Conservation (phyloP, 2,113 vertebrate genomes). For the Helogale parvula region DNA sequence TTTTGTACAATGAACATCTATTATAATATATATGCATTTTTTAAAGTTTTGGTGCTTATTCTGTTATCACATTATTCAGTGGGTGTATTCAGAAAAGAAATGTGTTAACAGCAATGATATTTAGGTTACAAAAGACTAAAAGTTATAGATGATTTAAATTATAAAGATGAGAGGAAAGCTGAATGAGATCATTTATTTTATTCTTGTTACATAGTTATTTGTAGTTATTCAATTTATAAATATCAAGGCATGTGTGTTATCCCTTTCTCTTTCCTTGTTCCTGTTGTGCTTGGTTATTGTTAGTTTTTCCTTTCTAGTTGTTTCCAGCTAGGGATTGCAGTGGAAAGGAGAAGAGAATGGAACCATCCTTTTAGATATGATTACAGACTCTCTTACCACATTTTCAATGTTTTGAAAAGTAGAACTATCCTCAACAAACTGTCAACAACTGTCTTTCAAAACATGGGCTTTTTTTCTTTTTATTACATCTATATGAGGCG, state of each 20-base stretch:
- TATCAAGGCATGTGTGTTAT: background rate
- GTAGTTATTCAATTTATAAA: background rate
- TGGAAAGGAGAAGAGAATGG: background rate
- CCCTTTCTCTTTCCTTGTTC: background rate
- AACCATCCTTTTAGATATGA: background rate
- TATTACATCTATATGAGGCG: background rate
- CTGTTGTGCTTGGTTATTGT: background rate
- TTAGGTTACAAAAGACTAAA: conserved; percentile 19
- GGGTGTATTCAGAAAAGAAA: conserved; percentile 11
- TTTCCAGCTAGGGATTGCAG: background rate
- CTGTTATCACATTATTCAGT: background rate
- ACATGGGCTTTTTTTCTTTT: background rate
- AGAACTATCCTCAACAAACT: background rate
- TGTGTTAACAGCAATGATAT: background rate
- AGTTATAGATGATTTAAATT: background rate
- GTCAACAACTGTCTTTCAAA: background rate
- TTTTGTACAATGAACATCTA: background rate
- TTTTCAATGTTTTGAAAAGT: background rate
- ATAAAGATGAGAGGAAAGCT: background rate
- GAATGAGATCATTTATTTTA: background rate
- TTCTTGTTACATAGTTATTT: background rate
- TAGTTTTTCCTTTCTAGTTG: background rate
- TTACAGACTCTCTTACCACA: background rate
- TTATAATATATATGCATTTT: background rate
- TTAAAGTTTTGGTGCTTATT: background rate